Conservation (phyloP, 2,888 invertebrate species). For the Eupithecia vulgata region DNA sequence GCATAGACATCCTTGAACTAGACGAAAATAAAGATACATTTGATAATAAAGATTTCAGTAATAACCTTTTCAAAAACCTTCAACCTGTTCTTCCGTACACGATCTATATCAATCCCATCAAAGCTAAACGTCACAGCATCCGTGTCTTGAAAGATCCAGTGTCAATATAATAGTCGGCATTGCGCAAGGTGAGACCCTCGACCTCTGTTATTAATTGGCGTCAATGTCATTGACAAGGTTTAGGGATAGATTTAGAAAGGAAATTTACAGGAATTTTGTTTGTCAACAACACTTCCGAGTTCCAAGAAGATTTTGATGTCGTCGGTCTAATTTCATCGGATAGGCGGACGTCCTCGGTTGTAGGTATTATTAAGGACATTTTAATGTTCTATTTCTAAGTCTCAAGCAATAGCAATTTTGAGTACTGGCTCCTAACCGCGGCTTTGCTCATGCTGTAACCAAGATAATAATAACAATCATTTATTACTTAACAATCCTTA, state of each 20-base stretch:
- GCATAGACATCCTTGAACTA: slow-evolving; percentile 4
- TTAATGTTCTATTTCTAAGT: not conserved
- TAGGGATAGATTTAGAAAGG: slow-evolving; percentile 41
- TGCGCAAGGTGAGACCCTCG: slow-evolving; percentile 56
- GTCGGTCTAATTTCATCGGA: not conserved
- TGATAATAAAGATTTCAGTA: not conserved
- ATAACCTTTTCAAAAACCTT: slow-evolving; percentile 30
- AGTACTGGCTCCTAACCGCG: too few relatives aligned
- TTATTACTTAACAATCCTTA: too few relatives aligned
- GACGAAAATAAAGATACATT: slow-evolving; percentile 1
- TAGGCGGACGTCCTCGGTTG: not conserved
- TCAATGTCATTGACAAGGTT: slow-evolving; percentile 61
- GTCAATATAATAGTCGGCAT: slow-evolving; percentile 12
- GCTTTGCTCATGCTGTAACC: not conserved
- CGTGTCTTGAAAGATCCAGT: slow-evolving; percentile 32
- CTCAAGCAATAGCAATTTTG: not conserved
- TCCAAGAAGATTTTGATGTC: not conserved
- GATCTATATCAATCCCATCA: slow-evolving; percentile 44
- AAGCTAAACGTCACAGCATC: slow-evolving; percentile 32
- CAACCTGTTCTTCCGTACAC: slow-evolving; percentile 38
- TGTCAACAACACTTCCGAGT: slow-evolving; percentile 23
- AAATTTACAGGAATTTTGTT: slow-evolving; percentile 42
- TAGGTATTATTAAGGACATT: not conserved
- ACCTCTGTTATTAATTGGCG: slow-evolving; percentile 54
- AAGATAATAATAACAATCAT: not conserved